Evolutionary conservation across 2,888 invertebrate species (phyloP).

Genomic region (Seira musarum): DNA sequence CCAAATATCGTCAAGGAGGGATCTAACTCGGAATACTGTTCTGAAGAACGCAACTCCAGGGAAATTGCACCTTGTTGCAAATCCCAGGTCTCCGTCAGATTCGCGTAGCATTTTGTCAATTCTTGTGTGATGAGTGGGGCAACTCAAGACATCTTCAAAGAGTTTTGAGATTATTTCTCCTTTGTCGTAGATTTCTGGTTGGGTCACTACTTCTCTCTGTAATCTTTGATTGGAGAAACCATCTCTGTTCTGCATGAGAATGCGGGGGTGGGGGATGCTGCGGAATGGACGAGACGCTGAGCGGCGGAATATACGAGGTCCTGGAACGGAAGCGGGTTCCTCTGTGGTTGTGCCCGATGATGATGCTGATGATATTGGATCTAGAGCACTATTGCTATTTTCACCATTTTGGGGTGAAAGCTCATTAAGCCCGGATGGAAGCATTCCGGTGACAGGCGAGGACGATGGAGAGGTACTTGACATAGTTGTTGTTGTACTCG

Average conservation of each 20-base stretch:
- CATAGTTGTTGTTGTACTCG: conserved; percentile 1
- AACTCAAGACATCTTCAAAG: conserved; percentile 64
- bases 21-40: conserved; percentile 64
- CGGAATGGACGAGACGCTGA: conserved; percentile 39
- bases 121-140: conserved; percentile 61
- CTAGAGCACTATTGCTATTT: not conserved
- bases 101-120: conserved; percentile 51
- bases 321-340: conserved; percentile 24
- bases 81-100: conserved; percentile 65
- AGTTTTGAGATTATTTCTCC: conserved; percentile 60
- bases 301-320: conserved; percentile 34
- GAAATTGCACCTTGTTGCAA: conserved; percentile 67
- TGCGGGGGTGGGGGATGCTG: conserved; percentile 68
- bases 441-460: not conserved
- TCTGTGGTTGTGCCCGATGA: conserved; percentile 27
- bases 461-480: conserved; percentile 30
- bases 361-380: conserved; percentile 4
- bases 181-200: conserved; percentile 60
- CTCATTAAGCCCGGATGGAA: conserved; percentile 12
- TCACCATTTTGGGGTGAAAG: conserved; percentile 4
- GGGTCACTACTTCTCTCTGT: conserved; percentile 46
- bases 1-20: conserved; percentile 66
- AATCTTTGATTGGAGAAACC: conserved; percentile 39
- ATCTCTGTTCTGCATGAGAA: conserved; percentile 62
- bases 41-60: conserved; percentile 69